Base-by-base conservation (phyloP, 1,140 invertebrate species). In the Lepidurus apus region DNA sequence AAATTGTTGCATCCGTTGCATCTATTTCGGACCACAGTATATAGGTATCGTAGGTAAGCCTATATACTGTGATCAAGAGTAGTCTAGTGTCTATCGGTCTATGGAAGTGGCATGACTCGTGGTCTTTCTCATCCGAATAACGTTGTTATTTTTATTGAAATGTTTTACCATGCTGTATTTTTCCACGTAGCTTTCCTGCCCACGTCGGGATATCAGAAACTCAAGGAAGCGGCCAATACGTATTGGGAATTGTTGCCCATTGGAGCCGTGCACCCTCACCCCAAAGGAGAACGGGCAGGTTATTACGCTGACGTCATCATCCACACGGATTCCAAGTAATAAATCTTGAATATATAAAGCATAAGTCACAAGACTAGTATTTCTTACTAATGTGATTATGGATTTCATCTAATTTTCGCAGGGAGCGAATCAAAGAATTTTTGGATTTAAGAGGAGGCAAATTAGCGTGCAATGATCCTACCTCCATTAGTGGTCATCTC, bases 251-350 rank as follows among this genome's bases (percentile, higher is more conserved):
- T 90, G 42, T 83, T 90, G 44, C 86, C 87, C 10, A 87, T 89
- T 4, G 88, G 88, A 13, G 86, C 89, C 7, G 85, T 90, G 7
- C 89, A 89, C 82, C 84, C 84, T 1, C 89, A 91, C 82, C 84
- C 86, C 26, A 87, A 88, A 78, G 83, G 85, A 5, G 83, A 84
- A 13, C 83, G 86, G 80, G 85, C 88, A 8, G 88, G 89, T 79
- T 90, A 89, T 82, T 90, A 87, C 82, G 86, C 88, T 17, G 90
- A 91, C 81, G 83, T 91, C 42, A 89, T 90, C 13, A 87, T 90
- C 75, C 88, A 90, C 81, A 83, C 83, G 53, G 87, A 88, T 82
- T 87, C 88, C 81, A 87, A 85, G 89, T 89, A 86, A 65, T 34
- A 6, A 34, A 10, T 78, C 8, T 47, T 21, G 53, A 43, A 26